Conservation (phyloP, 2,113 vertebrate genomes). For the Daboia siamensis region DNA sequence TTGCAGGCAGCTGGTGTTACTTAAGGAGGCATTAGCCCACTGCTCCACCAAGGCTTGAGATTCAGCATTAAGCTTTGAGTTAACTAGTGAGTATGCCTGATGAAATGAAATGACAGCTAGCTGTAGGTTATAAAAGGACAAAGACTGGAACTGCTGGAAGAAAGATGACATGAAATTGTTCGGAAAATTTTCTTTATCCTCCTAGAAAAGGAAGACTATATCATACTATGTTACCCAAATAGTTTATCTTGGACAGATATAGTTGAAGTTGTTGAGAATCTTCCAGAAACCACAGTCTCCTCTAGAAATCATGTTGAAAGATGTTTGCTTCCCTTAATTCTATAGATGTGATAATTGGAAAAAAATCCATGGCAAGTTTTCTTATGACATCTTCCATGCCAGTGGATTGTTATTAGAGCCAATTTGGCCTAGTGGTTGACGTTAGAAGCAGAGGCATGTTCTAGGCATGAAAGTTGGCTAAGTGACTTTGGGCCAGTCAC, state of each 20-base stretch:
- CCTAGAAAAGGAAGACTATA: background rate
- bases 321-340: background rate
- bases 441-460: no score
- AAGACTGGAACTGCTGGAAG: background rate
- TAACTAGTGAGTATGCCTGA: background rate
- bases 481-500: no score
- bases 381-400: background rate
- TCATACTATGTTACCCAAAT: background rate
- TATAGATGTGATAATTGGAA: background rate
- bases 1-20: no score
- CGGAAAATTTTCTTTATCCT: background rate
- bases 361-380: background rate
- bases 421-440: background rate
- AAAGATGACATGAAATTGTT: background rate
- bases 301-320: background rate
- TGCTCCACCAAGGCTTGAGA: no score
- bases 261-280: background rate
- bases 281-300: background rate
- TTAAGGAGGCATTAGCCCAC: no score
- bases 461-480: no score
- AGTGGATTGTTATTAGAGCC: background rate
- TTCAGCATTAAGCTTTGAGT: background rate
- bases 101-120: background rate
- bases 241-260: background rate
- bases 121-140: background rate